Evolutionary conservation across 1,140 invertebrate species (phyloP), one percentile per base, ranked within the genome.

Genomic region (Lysiphlebus fabarum): DNA sequence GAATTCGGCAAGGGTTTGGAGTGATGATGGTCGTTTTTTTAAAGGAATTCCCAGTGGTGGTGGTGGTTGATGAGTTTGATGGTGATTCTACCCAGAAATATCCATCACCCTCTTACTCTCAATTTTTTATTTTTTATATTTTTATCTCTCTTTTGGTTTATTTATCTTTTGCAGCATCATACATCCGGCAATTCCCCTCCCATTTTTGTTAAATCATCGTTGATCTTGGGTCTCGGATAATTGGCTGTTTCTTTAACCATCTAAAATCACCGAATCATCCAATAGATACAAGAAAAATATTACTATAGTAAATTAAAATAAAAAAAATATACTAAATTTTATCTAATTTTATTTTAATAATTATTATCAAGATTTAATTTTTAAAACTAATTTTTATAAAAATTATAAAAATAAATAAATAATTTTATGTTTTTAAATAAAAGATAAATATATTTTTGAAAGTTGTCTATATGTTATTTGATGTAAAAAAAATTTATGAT

Each of bases 151-250:
- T 33, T 12, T 50, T 42, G 54, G 53, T 58, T 56, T 64, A 64
- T 64, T 64, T 64, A 64, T 64, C 62, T 64, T 64, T 64, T 48
- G 51, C 56, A 50, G 58, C 58, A 58, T 55, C 59, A 51, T 50
- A 64, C 56, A 63, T 63, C 57, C 57, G 56, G 51, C 53, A 26
- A 26, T 26, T 26, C 17, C 17, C 17, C 17, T 26, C 17, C 17
- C 17, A 26, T 26, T 26, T 26, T 26, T 26, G 17, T 26, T 2
- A 26, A 26, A 26, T 26, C 17, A 26, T 26, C 17, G 17, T 26
- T 26, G 17, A 26, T 26, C 17, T 26, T 26, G 17, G 17, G 17
- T 26, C 17, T 26, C 17, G 17, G 17, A 26, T 26, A 26, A 26
- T 26, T 26, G 17, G 17, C 17, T 26, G 17, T 26, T 26, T 26